These are phyloP conservation scores for Melipona bicolor DNA, from an alignment of 2,888 invertebrate species.

Conservation along the genomic window DNA sequence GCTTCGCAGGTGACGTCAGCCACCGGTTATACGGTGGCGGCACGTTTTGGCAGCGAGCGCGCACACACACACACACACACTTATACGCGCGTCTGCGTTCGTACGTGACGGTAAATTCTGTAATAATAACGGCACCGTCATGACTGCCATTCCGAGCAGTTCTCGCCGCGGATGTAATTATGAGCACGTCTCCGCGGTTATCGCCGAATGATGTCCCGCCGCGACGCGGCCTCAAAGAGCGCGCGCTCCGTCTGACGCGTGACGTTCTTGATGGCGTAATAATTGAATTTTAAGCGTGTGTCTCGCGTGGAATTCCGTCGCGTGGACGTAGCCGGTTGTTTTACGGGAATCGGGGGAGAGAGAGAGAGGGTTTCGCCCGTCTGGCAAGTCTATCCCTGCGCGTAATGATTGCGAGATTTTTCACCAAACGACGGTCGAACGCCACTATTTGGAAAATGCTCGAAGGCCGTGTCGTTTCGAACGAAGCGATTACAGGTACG, in stretches of 20 bases:
- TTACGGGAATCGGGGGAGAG: neutral
- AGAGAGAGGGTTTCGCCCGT: no score
- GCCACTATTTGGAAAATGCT: no score
- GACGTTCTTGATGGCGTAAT: slow-evolving; percentile 51
- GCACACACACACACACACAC: no score
- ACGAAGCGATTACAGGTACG: no score
- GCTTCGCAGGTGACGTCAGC: neutral
- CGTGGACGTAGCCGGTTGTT: slow-evolving; percentile 10
- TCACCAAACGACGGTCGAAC: no score
- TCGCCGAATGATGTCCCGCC: slow-evolving; percentile 49
- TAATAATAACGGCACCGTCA: slow-evolving; percentile 66
- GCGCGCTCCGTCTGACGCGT: slow-evolving; percentile 26
- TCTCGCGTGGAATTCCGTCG: slow-evolving; percentile 8
- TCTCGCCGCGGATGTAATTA: slow-evolving; percentile 58
- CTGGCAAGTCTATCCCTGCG: neutral
- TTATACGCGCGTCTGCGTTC: slow-evolving; percentile 8
- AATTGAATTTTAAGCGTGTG: slow-evolving; percentile 51
- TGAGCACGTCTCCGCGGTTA: slow-evolving; percentile 62
- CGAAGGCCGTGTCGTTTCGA: no score
- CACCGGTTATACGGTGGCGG: neutral
- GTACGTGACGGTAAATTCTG: slow-evolving; percentile 55
- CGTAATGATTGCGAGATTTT: no score
- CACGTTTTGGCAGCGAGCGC: slow-evolving; percentile 4
- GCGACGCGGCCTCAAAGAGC: slow-evolving; percentile 42
- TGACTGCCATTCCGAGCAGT: slow-evolving; percentile 55